Base-by-base conservation (phyloP, 2,888 invertebrate genomes). In the Cosmia pyralina region DNA sequence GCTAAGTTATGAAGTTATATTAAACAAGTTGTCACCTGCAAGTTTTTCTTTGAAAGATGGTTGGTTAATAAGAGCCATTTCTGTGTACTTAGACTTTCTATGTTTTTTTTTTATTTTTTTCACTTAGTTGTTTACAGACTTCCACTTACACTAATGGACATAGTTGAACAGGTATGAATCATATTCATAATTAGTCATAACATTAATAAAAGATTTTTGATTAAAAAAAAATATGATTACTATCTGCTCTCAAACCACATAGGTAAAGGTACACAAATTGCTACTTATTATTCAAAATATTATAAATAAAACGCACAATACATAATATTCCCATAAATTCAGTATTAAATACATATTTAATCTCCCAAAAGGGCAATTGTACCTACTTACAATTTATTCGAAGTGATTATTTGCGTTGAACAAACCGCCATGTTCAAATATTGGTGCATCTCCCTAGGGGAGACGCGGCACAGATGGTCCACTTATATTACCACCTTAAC, bases 401-500 rank as follows among this genome's bases (percentile, higher is more conserved):
- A 64, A 76, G 68, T 80, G 83, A 84, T 87, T 83, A 87, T 84
- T 85, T 80, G 79, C 81, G 68, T 75, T 77, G 67, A 87, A 83
- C 84, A 82, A 79, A 83, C 87, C 77, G 63, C 85, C 65, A 76
- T 80, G 86, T 79, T 84, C 86, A 85, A 85, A 85, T 85, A 85
- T 85, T 85, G 86, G 82, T 78, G 79, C 87, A 83, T 77, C 81
- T 82, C 84, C 88, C 88, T 82, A 86, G 91, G 92, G 93, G 93
- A 90, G 87, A 85, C 80, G 81, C 69, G 90, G 88, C 93, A 92
- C 95, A 95, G 94, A 94, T 95, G 95, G 92, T 94, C 88, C 90
- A 85, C 88, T 87, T 88, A 92, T 95, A 94, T 95, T 95, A 93
- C 93, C 92, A 93, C 92, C 92, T 92, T 89, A 81, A 86, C 84